Base-by-base conservation (phyloP, 2,797 vertebrate species). In the Sorex maritimensis region DNA sequence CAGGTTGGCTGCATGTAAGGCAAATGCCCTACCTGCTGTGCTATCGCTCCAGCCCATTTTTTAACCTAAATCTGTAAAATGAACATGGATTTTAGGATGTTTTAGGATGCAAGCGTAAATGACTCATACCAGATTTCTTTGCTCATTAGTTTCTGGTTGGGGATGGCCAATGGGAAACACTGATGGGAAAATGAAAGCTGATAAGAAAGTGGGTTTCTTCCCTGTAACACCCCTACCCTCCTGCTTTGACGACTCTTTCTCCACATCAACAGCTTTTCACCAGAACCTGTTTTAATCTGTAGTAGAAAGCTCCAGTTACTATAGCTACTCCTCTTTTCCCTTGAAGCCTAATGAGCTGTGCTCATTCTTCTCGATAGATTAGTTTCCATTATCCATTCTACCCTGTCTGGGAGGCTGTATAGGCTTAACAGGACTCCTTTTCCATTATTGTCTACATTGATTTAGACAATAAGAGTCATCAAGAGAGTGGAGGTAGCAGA, bases 351-450 rank as follows among this genome's bases (percentile, higher is more conserved):
- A 15, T 8, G 4, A 2, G 21, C 2, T 72, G 19, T 55, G 3
- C 13, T 81, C 74, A n/a, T 13, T 91, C 3, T 91, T 74, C 67
- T 90, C 84, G n/a, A 24, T 46, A 30, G 14, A 26, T 26, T 89
- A 4, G 52, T 14, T 28, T 30, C 0, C 2, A 10, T 13, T 9
- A 9, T 72, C 38, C 67, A 15, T 17, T n/a, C 78, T 73, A 21
- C 55, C 82, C 10, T 82, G 8, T 68, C 46, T 21, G 65, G 38
- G 23, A 67, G 86, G 23, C 52, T 46, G 34, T 21, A 49, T 17
- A 17, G 52, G 17, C 26, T 85, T 80, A 24, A 68, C 24, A 6
- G 30, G 11, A 0, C 11, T 81, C 63, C 19, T 3, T 68, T 78
- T 88, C 15, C 46, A 88, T 38, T 49, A 63, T 34, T 38, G 79